Conservation (phyloP, 2,797 vertebrate species). For the Gobio occitaniae region DNA sequence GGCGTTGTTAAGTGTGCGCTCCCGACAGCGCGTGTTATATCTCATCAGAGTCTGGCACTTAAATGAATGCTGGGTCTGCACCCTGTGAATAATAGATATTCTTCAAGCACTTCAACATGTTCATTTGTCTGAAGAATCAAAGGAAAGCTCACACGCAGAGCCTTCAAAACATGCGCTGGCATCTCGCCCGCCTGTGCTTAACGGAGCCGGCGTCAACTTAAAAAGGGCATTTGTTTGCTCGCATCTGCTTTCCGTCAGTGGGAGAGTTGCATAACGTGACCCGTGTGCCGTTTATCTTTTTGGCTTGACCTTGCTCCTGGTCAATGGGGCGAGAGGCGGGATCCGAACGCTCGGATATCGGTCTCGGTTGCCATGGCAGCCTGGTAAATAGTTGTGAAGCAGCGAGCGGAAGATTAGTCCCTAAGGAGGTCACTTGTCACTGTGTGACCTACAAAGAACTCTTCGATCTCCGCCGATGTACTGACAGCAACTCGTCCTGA, state of each 20-base stretch:
- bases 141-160: conserved; percentile 64
- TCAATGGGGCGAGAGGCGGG: neutral
- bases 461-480: conserved; percentile 36
- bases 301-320: conserved; percentile 6
- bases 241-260: conserved; percentile 40
- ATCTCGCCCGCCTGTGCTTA: conserved; percentile 35
- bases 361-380: conserved; percentile 57
- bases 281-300: conserved; percentile 16
- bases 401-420: conserved; percentile 51
- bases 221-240: conserved; percentile 42
- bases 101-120: conserved; percentile 51
- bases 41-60: conserved; percentile 29
- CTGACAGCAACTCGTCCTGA: conserved; percentile 36
- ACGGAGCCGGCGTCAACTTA: neutral
- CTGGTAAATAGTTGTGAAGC: conserved; percentile 56
- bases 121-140: conserved; percentile 58
- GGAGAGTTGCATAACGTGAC: conserved; percentile 23
- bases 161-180: conserved; percentile 57
- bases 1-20: conserved; percentile 39
- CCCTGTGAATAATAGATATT: conserved; percentile 59
- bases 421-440: conserved; percentile 60
- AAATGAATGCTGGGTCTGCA: conserved; percentile 48
- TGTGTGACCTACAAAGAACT: conserved; percentile 42
- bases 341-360: neutral
- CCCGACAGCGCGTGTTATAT: conserved; percentile 35